Evolutionary conservation across 2,797 vertebrate genomes (phyloP).

Genomic region (Agapornis canus): DNA sequence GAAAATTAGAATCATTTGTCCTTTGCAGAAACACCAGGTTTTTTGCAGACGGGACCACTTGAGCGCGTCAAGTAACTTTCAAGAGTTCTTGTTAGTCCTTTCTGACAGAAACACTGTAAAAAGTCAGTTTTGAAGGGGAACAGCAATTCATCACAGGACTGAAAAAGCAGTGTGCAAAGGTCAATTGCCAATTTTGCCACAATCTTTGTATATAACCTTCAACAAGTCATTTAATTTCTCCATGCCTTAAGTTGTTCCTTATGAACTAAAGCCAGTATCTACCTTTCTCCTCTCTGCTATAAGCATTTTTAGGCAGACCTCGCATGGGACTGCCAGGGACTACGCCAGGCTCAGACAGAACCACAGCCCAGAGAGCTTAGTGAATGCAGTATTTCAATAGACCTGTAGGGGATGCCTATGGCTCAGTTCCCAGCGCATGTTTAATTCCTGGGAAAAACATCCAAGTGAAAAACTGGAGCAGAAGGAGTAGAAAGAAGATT

Average conservation of each 20-base stretch:
- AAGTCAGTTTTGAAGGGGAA: neutral
- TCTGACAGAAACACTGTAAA: neutral
- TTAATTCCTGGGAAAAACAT: neutral
- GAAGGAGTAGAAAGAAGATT: neutral
- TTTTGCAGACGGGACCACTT: neutral
- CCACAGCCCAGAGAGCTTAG: neutral
- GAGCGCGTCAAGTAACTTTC: neutral
- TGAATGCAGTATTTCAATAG: slow-evolving; percentile 5
- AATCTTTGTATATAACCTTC: neutral
- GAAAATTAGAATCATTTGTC: neutral
- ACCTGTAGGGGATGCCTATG: slow-evolving; percentile 50
- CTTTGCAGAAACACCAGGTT: neutral
- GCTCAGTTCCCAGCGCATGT: neutral
- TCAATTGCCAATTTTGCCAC: neutral
- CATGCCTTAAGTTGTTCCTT: neutral
- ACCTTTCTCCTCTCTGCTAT: neutral
- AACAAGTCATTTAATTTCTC: neutral
- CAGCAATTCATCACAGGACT: neutral
- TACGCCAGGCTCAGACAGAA: neutral
- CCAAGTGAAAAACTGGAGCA: neutral
- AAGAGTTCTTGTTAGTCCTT: neutral
- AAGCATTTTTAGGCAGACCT: neutral
- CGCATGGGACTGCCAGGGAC: neutral
- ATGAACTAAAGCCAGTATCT: neutral
- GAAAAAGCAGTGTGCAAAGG: neutral